Evolutionary conservation across 2,797 vertebrate genomes (phyloP), one percentile per base, ranked within the genome.

Genomic region (Chromis chromis): DNA sequence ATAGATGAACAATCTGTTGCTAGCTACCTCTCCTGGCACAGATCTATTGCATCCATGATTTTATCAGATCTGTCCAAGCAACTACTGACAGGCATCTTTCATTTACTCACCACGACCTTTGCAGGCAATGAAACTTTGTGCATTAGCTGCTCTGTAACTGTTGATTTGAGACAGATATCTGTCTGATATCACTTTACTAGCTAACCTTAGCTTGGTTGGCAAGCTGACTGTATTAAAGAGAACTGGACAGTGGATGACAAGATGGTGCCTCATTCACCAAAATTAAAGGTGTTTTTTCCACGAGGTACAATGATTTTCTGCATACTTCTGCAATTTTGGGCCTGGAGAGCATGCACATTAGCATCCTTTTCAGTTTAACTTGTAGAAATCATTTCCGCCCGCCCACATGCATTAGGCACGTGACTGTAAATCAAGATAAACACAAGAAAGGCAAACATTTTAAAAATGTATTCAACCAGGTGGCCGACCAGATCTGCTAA

Each of bases 371-470:
- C 14, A 17, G 40, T 42, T 17, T 3, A 42, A 1, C 13, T 42
- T 17, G 16, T 4, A 42, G 36, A 39, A 3, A 39, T 11, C 36
- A 12, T 42, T 42, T 14, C 14, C 40, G 4, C 40, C 40, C 16
- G 31, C 8, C 31, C 31, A 8, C 31, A n/a, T n/a, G n/a, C n/a
- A n/a, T n/a, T n/a, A n/a, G n/a, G 7, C 16, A 6, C 42, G 19
- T 16, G 2, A 16, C 14, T 42, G 4, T 42, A 42, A 42, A 33
- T 33, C 33, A 11, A 33, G 33, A 54, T 25, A 13, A 36, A 0
- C 52, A 22, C 0, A 21, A 46, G 31, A 39, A 0, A 14, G 14
- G 40, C 0, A 62, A 24, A 27, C 24, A 33, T 14, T 33, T 63
- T 25, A 1, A 36, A 57, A 65, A 66, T 12, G 24, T 0, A 19